Conservation (phyloP, 1,140 invertebrate species). For the Helicorthomorpha holstii region DNA sequence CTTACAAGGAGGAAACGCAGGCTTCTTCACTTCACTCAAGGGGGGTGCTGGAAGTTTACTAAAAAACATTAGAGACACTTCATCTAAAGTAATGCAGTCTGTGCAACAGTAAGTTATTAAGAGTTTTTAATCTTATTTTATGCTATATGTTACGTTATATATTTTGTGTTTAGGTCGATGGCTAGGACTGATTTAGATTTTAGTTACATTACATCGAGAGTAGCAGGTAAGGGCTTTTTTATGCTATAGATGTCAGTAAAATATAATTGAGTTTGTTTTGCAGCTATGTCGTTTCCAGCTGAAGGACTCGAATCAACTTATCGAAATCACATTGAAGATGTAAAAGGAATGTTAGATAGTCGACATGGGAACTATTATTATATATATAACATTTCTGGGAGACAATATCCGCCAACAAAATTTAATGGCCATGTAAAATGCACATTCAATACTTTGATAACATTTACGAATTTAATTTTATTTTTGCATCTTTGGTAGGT, state of each 20-base stretch:
- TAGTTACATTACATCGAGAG: constrained; percentile 71
- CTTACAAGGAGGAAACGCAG: not conserved
- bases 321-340: constrained; percentile 84
- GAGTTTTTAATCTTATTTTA: not conserved
- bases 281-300: constrained; percentile 84
- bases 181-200: constrained; percentile 73
- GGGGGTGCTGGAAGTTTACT: constrained; percentile 71
- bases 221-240: constrained; percentile 27
- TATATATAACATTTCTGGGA: constrained; percentile 62
- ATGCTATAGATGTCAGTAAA: constrained; percentile 1
- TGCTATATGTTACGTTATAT: not conserved
- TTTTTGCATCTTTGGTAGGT: constrained; percentile 22
- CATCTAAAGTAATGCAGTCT: constrained; percentile 87
- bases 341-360: constrained; percentile 38
- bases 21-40: constrained; percentile 57
- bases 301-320: constrained; percentile 86
- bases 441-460: too few species aligned
- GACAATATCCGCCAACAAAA: constrained; percentile 35
- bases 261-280: constrained; percentile 10
- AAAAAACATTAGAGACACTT: constrained; percentile 90
- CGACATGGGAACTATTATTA: constrained; percentile 53
- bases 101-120: constrained; percentile 66
- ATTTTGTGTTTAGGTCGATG: constrained; percentile 48
- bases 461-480: too few species aligned
- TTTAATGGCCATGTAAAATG: constrained; percentile 31